phyloP scores from a whole-genome alignment of 2,888 invertebrate genomes.

The Epirrita christyi region DNA sequence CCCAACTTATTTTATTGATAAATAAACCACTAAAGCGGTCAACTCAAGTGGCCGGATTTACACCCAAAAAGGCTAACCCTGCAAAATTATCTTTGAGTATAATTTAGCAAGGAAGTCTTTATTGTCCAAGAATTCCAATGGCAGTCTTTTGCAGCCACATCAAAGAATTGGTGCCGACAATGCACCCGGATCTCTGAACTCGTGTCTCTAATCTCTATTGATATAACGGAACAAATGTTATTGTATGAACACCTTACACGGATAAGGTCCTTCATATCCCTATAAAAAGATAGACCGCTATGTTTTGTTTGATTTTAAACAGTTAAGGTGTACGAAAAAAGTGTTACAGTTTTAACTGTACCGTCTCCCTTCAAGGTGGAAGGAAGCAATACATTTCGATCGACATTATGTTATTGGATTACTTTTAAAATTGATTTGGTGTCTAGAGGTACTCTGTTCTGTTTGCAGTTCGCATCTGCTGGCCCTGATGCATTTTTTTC shows the following conservation, averaged over 20 bases:
- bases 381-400: slow-evolving; percentile 83
- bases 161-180: slow-evolving; percentile 69
- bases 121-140: slow-evolving; percentile 53
- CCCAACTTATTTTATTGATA: not conserved
- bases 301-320: slow-evolving; percentile 68
- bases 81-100: slow-evolving; percentile 61
- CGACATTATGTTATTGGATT: slow-evolving; percentile 84
- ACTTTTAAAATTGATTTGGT: slow-evolving; percentile 78
- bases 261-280: slow-evolving; percentile 55
- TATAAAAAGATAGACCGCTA: slow-evolving; percentile 76
- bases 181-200: slow-evolving; percentile 66
- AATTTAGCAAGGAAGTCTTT: slow-evolving; percentile 1
- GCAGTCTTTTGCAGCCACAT: slow-evolving; percentile 79
- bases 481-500: slow-evolving; percentile 59
- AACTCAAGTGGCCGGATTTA: slow-evolving; percentile 63
- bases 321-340: slow-evolving; percentile 73
- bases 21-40: slow-evolving; percentile 47
- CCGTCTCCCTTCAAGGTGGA: slow-evolving; percentile 76
- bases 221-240: slow-evolving; percentile 72
- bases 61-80: slow-evolving; percentile 60
- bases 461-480: slow-evolving; percentile 80
- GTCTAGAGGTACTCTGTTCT: slow-evolving; percentile 58
- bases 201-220: slow-evolving; percentile 83
- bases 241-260: slow-evolving; percentile 76
- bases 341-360: slow-evolving; percentile 84